Evolutionary conservation across 2,888 invertebrate species (phyloP), one percentile per base, ranked within the genome.

Genomic region (Exocentrus adspersus): DNA sequence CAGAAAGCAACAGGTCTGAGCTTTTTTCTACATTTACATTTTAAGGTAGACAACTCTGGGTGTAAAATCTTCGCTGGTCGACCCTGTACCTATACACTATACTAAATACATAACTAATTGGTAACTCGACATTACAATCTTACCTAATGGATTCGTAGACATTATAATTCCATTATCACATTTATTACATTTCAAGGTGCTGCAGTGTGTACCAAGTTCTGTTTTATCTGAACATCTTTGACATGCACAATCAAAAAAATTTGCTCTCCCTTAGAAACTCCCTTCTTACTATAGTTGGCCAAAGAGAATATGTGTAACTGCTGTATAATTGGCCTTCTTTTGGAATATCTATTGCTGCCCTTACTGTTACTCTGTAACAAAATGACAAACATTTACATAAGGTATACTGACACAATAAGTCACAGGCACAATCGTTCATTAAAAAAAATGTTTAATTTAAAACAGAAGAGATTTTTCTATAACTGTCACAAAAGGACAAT

Each of bases 181-280:
- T 79, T 90, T 90, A 71, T 85, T 89, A 76, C 94, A 95, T 78
- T 91, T 92, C 1, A 94, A 80, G 0, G 93, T 89, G 69, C 93
- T 91, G 77, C 92, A 86, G 76, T 93, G 88, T 0, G 94, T 92
- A 6, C 89, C 91, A 46, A 94, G 81, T 78, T 95, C 95, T 0
- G 90, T 90, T 7, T 93, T 91, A 80, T 94, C 94, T 1, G 86
- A 83, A 77, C 94, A 95, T 54, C 94, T 86, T 1, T 83, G 75
- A 73, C 94, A 95, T 24, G 85, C 86, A 80, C 94, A 95, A 14
- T 86, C 85, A 80, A 95, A 95, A n/a, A 81, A 90, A 92, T 85
- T 94, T 94, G 21, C 92, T 90, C 75, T 90, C 87, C 56, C 85
- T 83, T 2, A 95, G 83, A 78, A 88, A 89, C 68, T 88, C 87